Conservation (phyloP, 2,888 invertebrate species). For the Apodemia zela region DNA sequence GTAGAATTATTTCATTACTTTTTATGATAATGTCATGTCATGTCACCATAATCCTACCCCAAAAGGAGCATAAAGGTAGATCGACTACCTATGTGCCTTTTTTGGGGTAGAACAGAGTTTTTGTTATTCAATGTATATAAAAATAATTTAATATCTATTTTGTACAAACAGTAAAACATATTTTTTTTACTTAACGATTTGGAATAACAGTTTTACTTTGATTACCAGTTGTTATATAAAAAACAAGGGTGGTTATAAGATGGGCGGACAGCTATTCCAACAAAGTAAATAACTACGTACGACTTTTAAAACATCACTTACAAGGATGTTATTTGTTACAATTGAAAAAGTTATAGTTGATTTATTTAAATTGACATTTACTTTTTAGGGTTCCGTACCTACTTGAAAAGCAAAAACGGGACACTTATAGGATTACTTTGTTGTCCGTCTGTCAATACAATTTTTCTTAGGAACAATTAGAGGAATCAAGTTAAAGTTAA, state of each 20-base stretch:
- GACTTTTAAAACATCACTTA: neutral
- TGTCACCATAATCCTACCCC: too few relatives aligned
- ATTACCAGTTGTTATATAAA: neutral
- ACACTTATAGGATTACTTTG: too few relatives aligned
- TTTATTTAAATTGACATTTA: neutral
- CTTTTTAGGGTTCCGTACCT: too few relatives aligned
- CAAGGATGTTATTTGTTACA: neutral
- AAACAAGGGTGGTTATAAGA: neutral
- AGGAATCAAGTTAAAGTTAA: too few relatives aligned
- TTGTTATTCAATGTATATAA: too few relatives aligned
- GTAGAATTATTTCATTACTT: too few relatives aligned
- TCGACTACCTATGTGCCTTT: too few relatives aligned
- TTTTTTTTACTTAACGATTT: neutral
- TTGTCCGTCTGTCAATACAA: too few relatives aligned
- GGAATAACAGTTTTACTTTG: neutral
- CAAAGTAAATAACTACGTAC: neutral
- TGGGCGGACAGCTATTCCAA: neutral
- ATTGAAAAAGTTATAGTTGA: neutral
- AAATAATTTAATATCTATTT: neutral
- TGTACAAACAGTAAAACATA: neutral
- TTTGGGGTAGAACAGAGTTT: too few relatives aligned
- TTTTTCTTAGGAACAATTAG: too few relatives aligned
- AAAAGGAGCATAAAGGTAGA: too few relatives aligned
- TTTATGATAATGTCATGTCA: too few relatives aligned
- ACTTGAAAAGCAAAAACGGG: neutral